Evolutionary conservation across 2,888 invertebrate species (phyloP).

Genomic region (Thymelicus acteon): DNA sequence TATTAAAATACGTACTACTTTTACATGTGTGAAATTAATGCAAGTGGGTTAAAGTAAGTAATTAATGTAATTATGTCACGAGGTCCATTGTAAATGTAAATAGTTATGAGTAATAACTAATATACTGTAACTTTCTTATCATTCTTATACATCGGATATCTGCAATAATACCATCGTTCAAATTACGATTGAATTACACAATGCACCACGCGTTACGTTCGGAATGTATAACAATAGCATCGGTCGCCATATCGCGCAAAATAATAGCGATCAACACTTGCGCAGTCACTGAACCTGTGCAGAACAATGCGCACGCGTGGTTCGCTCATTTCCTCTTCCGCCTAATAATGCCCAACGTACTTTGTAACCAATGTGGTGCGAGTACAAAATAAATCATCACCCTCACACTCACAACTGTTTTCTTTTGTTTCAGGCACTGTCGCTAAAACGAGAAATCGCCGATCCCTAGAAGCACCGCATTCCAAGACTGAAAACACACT

Average conservation of each 20-base stretch:
- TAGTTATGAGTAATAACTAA: slow-evolving; percentile 9
- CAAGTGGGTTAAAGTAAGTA: not conserved
- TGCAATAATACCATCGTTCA: slow-evolving; percentile 42
- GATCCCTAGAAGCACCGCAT: slow-evolving; percentile 69
- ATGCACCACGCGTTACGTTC: slow-evolving; percentile 50
- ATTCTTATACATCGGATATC: slow-evolving; percentile 37
- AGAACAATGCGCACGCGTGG: slow-evolving; percentile 69
- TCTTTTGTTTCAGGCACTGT: slow-evolving; percentile 75
- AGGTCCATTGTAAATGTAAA: not conserved
- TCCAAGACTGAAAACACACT: slow-evolving; percentile 77
- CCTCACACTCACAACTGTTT: slow-evolving; percentile 28
- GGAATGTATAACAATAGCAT: slow-evolving; percentile 58
- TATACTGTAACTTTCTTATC: slow-evolving; percentile 40
- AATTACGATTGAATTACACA: slow-evolving; percentile 48
- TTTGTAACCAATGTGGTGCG: slow-evolving; percentile 8
- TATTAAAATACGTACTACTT: not conserved
- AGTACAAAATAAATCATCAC: not conserved
- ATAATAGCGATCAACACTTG: slow-evolving; percentile 62
- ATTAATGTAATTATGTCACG: slow-evolving; percentile 12
- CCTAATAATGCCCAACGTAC: slow-evolving; percentile 41
- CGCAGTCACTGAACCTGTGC: slow-evolving; percentile 72
- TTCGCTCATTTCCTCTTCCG: slow-evolving; percentile 71
- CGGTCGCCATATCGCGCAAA: slow-evolving; percentile 62
- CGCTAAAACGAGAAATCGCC: slow-evolving; percentile 69
- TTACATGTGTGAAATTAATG: not conserved